Conservation (phyloP, 2,888 invertebrate species). For the Apantesis nais region DNA sequence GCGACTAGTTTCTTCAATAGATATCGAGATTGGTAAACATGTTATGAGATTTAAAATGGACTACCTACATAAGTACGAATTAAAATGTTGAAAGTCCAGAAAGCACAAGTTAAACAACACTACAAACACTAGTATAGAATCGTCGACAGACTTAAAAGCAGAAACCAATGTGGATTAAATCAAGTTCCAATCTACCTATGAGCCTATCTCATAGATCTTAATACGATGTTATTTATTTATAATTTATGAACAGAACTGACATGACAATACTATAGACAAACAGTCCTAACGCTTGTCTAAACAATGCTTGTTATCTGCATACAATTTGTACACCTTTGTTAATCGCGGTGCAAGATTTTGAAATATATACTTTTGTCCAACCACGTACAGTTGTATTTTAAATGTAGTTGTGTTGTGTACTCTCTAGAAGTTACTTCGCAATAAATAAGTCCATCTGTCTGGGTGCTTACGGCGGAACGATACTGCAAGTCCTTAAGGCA, state of each 20-base stretch:
- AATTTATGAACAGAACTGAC: slow-evolving; percentile 15
- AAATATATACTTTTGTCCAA: slow-evolving; percentile 11
- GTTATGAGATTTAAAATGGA: too few relatives aligned
- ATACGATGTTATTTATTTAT: slow-evolving; percentile 1
- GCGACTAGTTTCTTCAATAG: too few relatives aligned
- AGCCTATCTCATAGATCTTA: background rate
- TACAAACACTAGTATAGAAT: background rate
- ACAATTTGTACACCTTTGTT: slow-evolving; percentile 31
- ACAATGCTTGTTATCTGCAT: slow-evolving; percentile 40
- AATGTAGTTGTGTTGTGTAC: background rate
- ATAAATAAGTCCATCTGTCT: slow-evolving; percentile 48
- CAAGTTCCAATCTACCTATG: background rate
- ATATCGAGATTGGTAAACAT: too few relatives aligned
- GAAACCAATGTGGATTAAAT: background rate
- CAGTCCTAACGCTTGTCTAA: slow-evolving; percentile 32
- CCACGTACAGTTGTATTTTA: slow-evolving; percentile 16
- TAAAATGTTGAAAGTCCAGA: too few relatives aligned
- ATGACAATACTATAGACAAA: slow-evolving; percentile 26
- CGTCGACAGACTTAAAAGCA: background rate
- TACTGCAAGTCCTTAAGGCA: slow-evolving; percentile 41
- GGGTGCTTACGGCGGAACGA: slow-evolving; percentile 29
- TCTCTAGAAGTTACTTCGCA: slow-evolving; percentile 32
- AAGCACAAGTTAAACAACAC: too few relatives aligned
- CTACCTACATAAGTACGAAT: too few relatives aligned
- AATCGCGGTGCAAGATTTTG: slow-evolving; percentile 3